Percentiles rank a stretch among this genome's conserved stretches.
These are phyloP conservation scores for Drosophila bifasciata DNA, from an alignment of 1,140 invertebrate genomes.

Conservation along the genomic window DNA sequence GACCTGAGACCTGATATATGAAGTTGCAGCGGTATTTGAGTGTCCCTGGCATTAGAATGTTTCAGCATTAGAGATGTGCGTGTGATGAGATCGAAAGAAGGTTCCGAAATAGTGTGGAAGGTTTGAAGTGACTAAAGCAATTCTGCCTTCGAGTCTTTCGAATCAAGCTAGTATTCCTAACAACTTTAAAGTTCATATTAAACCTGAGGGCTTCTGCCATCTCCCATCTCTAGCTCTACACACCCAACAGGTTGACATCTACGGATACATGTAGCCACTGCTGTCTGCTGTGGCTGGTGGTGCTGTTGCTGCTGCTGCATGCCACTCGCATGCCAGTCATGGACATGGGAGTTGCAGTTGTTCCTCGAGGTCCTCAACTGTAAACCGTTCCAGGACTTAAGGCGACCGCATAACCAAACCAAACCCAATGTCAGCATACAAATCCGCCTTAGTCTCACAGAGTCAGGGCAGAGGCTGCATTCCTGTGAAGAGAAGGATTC, in stretches of 20 bases:
- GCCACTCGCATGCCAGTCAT: conserved; percentile 18
- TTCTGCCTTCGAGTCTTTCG: too few relatives aligned
- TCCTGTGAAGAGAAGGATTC: conserved; percentile 18
- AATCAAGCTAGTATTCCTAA: too few relatives aligned
- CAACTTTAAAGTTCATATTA: too few relatives aligned
- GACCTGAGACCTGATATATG: conserved; percentile 40
- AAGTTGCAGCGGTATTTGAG: conserved; percentile 41
- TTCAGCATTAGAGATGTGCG: conserved; percentile 39
- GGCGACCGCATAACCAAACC: conserved; percentile 59
- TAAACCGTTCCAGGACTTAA: conserved; percentile 32
- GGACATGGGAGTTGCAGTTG: neutral
- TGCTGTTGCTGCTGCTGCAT: conserved; percentile 12
- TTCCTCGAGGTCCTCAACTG: neutral
- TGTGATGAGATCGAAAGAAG: neutral
- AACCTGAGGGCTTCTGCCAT: neutral
- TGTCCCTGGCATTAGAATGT: conserved; percentile 37
- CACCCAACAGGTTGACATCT: conserved; percentile 37
- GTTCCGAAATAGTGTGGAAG: too few relatives aligned
- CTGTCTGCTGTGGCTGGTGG: conserved; percentile 1
- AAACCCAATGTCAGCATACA: conserved; percentile 50
- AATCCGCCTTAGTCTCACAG: conserved; percentile 33
- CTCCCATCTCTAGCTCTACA: conserved; percentile 31
- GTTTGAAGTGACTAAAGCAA: too few relatives aligned
- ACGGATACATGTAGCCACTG: conserved; percentile 7
- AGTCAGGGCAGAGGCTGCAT: conserved; percentile 20